Evolutionary conservation across 1,140 invertebrate species (phyloP), one percentile per base, ranked within the genome.

Genomic region (Spodoptera litura): DNA sequence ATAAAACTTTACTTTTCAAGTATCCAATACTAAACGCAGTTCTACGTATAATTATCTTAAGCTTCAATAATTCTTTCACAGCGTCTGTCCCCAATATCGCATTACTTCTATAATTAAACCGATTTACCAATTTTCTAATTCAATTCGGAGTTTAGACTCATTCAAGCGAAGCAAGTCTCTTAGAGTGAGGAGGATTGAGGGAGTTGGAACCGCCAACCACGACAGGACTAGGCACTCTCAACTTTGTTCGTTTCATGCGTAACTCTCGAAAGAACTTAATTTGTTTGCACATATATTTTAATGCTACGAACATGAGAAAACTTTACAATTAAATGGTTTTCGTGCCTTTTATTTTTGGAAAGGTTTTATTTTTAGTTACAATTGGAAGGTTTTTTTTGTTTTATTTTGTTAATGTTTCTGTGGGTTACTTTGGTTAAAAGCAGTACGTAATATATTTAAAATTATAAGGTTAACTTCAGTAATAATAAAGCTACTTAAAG

Each of bases 191-290:
- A 44, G 31, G 59, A 49, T 71, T 6, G 66, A 44, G 61, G 61
- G 61, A 85, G 78, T 84, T 82, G 55, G 38, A 59, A 81, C 84
- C 84, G 66, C 82, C 61, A 72, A 78, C 84, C 84, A 81, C 81
- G 58, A 87, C 84, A 87, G 80, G 79, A 80, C 79, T 86, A 82
- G 31, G 81, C 86, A 86, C 84, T 87, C 82, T 58, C 80, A 86
- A 87, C 81, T 87, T 86, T 79, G 75, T 78, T 81, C 51, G 44
- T 52, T 31, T 61, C 55, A 59, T 78, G 78, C 49, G 66, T 74
- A 64, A 80, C 51, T 71, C 78, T 38, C 55, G 78, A 80, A 77
- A 78, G 78, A 84, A 81, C 72, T 78, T 79, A 58, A 83, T 87
- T 82, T 85, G 75, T 79, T 83, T 80, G 82, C 76, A 59, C 38